Evolutionary conservation across 2,113 vertebrate genomes (phyloP), one percentile per base, ranked within the genome.

Genomic region (Accipiter cooperii): DNA sequence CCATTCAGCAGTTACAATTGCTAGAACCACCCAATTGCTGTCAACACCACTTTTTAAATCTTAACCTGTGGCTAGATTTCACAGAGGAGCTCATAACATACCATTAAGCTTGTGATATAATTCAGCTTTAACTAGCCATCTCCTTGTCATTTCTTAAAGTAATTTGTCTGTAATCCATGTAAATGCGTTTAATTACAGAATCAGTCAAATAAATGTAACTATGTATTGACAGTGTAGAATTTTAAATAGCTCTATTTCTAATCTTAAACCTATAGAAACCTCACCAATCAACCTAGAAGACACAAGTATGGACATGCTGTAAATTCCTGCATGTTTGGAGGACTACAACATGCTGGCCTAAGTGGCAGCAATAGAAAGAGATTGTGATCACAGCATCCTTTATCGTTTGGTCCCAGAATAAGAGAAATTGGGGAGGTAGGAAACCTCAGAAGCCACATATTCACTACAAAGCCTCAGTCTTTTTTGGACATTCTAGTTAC

Each of bases 171-270:
- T 78, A 82, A 93, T 78, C 78, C 61, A 28, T 78, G 51, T 73
- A 94, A 90, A 95, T 87, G 38, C 78, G 90, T 82, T 89, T 90
- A 82, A 94, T 94, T 94, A 84, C 44, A 86, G 54, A 87, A 95
- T 79, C 78, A 68, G 85, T 87, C 88, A 87, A 87, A 94, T 80
- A 80, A 93, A 84, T 40, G 77, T 80, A 90, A 84, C 64, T 25
- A 68, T 54, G 17, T 77, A 84, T 66, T 0, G 5, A 76, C 8
- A 0, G 38, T 24, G 33, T 40, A n/a, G 54, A 92, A 94, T 81
- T 84, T 73, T 61, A 81, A 84, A 85, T 49, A 46, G 51, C 65
- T 94, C 55, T 36, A 26, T 38, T 78, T 87, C 71, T 69, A 52
- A 74, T 34, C 83, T n/a, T 69, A 93, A 79, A 93, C 74, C 58